phyloP scores from a whole-genome alignment of 2,888 invertebrate species.

The Yponomeuta plumbellus region DNA sequence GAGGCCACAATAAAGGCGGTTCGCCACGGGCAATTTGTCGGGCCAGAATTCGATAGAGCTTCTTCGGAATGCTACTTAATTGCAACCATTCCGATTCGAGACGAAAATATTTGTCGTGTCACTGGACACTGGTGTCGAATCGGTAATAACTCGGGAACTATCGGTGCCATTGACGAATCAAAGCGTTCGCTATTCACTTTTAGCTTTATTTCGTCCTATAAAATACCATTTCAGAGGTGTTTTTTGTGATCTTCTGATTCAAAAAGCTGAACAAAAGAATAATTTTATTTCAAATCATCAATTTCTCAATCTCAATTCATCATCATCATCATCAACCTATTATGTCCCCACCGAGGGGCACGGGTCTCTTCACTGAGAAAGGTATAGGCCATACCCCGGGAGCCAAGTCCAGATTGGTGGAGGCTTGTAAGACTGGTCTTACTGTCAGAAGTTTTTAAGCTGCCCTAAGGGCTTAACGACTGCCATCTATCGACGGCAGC shows the following conservation, averaged over 20 bases:
- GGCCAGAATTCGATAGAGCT: slow-evolving; percentile 11
- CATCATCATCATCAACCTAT: too few relatives aligned
- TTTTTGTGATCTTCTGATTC: neutral
- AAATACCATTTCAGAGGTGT: neutral
- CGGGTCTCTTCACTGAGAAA: too few relatives aligned
- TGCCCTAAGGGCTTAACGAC: too few relatives aligned
- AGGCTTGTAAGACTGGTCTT: too few relatives aligned
- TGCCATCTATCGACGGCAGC: too few relatives aligned
- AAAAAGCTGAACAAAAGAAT: neutral
- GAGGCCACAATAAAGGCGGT: slow-evolving; percentile 2
- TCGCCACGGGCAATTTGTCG: slow-evolving; percentile 14
- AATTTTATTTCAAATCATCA: too few relatives aligned
- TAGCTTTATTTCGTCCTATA: neutral
- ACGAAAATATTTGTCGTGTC: slow-evolving; percentile 35
- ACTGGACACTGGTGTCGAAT: slow-evolving; percentile 17
- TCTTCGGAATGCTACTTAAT: slow-evolving; percentile 47
- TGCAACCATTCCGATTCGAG: slow-evolving; percentile 42
- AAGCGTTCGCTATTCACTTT: neutral
- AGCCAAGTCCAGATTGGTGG: too few relatives aligned
- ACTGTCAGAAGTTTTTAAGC: too few relatives aligned
- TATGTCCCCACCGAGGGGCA: too few relatives aligned
- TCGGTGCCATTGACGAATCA: neutral
- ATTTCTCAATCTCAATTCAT: too few relatives aligned
- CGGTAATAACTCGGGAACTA: slow-evolving; percentile 10
- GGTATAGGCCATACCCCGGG: too few relatives aligned